These are phyloP conservation scores for Hyla sarda DNA, from an alignment of 2,113 vertebrate genomes.

Conservation along the genomic window DNA sequence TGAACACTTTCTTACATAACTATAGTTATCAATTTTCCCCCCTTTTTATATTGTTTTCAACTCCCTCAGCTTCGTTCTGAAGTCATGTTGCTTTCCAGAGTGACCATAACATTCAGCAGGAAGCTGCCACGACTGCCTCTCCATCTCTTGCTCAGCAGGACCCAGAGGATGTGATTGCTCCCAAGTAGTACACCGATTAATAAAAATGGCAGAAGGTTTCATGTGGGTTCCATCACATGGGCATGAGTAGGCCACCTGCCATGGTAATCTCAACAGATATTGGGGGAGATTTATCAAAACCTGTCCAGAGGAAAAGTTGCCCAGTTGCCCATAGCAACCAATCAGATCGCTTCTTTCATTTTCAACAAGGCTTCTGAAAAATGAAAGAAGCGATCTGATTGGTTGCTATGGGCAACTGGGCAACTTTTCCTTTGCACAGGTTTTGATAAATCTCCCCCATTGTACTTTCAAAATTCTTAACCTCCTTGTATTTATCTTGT, in stretches of 20 bases:
- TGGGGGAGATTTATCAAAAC: too few relatives aligned
- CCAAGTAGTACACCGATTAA: conserved; percentile 10
- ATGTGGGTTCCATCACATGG: not conserved
- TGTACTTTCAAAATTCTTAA: not conserved
- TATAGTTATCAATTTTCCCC: too few relatives aligned
- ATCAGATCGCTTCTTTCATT: too few relatives aligned
- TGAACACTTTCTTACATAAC: too few relatives aligned
- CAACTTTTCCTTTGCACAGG: too few relatives aligned
- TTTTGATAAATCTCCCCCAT: too few relatives aligned
- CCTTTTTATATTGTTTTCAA: not conserved
- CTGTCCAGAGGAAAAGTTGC: too few relatives aligned
- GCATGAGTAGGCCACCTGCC: not conserved
- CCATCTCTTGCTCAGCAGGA: not conserved
- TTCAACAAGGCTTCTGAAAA: too few relatives aligned
- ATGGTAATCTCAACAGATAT: too few relatives aligned
- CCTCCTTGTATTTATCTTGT: not conserved
- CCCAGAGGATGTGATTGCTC: not conserved
- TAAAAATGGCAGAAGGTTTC: conserved; percentile 10
- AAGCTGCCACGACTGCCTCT: not conserved
- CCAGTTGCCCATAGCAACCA: too few relatives aligned
- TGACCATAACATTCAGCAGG: not conserved
- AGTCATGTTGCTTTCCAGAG: not conserved
- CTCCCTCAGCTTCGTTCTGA: not conserved
- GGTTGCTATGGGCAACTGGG: too few relatives aligned
- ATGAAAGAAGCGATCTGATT: too few relatives aligned